phyloP scores from a whole-genome alignment of 1,140 invertebrate genomes.

The Physella acuta region DNA sequence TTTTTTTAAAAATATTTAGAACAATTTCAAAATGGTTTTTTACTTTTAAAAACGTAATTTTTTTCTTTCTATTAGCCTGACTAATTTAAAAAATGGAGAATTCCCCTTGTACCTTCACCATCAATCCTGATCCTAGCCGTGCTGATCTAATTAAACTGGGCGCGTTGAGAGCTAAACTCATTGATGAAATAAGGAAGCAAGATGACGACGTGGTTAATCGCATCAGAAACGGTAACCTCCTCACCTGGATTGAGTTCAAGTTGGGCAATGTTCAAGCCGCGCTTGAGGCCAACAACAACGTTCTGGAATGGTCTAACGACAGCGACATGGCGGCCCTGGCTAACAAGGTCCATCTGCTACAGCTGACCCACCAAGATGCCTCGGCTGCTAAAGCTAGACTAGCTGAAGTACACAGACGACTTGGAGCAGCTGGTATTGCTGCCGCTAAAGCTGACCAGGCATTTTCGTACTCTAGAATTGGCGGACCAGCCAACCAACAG shows the following conservation, averaged over 20 bases:
- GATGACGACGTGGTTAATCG: no score
- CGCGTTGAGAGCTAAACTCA: no score
- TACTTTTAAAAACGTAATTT: no score
- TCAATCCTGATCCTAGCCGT: no score
- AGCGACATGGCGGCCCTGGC: background rate
- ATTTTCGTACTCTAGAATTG: slow-evolving; percentile 5
- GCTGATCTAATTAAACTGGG: no score
- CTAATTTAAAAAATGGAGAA: no score
- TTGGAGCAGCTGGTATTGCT: background rate
- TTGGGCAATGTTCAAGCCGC: background rate
- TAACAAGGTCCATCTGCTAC: background rate
- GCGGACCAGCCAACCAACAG: background rate
- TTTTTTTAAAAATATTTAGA: no score
- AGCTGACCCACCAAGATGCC: background rate
- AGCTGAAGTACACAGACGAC: background rate
- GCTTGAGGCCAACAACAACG: background rate
- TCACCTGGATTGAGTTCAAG: background rate
- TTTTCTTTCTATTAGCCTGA: no score
- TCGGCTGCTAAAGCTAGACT: background rate
- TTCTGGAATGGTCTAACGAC: background rate
- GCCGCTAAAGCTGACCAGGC: slow-evolving; percentile 2
- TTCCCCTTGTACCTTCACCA: no score
- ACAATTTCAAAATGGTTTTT: no score
- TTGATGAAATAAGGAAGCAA: no score
- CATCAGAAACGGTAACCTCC: background rate